These are phyloP conservation scores for Saccostrea glomerata DNA, from an alignment of 1,140 invertebrate species.

Conservation along the genomic window DNA sequence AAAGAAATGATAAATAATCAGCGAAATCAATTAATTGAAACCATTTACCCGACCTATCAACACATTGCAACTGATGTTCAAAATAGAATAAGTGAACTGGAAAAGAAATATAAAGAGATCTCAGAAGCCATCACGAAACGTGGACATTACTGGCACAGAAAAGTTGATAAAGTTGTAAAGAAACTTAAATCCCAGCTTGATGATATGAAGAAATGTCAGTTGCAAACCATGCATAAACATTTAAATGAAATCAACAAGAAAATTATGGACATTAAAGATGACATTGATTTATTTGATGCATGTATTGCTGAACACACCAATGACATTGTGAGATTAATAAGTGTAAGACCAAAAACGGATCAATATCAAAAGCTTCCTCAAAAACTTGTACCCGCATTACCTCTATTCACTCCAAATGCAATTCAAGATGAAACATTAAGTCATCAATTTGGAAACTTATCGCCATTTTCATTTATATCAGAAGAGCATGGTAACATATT, in stretches of 20 bases:
- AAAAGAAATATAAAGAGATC: not conserved
- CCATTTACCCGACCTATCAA: not conserved
- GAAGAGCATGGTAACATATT: not conserved
- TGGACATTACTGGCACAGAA: not conserved
- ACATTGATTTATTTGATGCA: not conserved
- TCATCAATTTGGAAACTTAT: not conserved
- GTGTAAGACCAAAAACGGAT: not conserved
- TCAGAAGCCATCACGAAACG: not conserved
- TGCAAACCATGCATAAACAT: not conserved
- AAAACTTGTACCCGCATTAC: not conserved
- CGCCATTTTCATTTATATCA: not conserved
- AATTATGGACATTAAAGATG: not conserved
- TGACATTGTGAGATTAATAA: not conserved
- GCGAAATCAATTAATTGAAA: not conserved
- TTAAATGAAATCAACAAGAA: not conserved
- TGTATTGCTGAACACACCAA: not conserved
- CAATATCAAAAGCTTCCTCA: not conserved
- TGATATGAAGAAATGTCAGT: not conserved
- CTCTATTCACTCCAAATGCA: not conserved
- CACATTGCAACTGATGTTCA: not conserved
- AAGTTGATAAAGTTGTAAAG: not conserved
- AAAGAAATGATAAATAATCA: not conserved
- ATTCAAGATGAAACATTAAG: not conserved
- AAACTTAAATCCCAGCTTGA: not conserved
- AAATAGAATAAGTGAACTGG: not conserved